These are phyloP conservation scores for Lasius fuliginosus DNA, from an alignment of 2,888 invertebrate species.

Conservation along the genomic window DNA sequence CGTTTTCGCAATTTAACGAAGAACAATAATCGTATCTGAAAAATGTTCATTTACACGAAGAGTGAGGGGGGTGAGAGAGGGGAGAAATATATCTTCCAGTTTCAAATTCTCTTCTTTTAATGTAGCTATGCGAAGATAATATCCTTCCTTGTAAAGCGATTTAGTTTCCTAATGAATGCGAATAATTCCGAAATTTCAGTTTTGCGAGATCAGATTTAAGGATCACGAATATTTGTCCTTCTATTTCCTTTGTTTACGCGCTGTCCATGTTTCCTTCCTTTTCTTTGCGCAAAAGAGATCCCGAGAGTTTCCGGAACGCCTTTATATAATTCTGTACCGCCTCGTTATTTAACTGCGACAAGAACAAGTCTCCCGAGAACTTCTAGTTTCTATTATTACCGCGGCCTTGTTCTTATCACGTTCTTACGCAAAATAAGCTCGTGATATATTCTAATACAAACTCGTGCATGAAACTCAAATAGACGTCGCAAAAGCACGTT, in stretches of 20 bases:
- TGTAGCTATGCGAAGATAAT: background rate
- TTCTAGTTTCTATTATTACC: conserved; percentile 14
- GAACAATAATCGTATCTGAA: background rate
- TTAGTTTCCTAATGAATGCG: background rate
- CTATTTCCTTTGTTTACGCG: conserved; percentile 17
- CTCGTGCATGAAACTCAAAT: background rate
- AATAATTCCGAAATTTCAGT: conserved; percentile 24
- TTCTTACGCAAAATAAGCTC: background rate
- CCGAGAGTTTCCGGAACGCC: background rate
- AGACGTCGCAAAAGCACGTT: background rate
- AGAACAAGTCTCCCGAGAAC: background rate
- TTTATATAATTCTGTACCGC: background rate
- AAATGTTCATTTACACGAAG: background rate
- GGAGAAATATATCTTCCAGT: background rate
- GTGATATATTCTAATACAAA: background rate
- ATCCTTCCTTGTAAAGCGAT: background rate
- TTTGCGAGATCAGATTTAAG: conserved; percentile 10
- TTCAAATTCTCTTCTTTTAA: conserved; percentile 3
- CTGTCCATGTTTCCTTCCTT: background rate
- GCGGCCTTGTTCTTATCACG: background rate
- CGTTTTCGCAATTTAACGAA: background rate
- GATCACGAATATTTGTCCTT: background rate
- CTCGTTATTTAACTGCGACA: conserved; percentile 28
- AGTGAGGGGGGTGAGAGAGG: too few species aligned
- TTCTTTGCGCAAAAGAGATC: background rate